Percentiles rank a stretch among this genome's conserved stretches.
Evolutionary conservation across 1,140 invertebrate species (phyloP).

Genomic region (Thereuonema tuberculata): DNA sequence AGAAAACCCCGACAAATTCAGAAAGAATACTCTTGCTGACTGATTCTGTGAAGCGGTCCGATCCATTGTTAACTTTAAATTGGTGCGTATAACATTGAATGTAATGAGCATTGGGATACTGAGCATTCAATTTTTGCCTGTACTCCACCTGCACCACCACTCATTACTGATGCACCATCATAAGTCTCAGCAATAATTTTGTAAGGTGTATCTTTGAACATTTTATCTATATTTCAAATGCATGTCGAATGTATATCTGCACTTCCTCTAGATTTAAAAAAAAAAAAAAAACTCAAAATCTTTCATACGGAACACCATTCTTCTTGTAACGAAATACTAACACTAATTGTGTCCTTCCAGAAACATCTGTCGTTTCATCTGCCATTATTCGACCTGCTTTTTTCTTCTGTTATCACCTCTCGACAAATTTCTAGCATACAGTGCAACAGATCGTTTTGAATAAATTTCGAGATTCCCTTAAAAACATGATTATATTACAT

Average conservation of each 20-base stretch:
- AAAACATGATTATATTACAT: background rate
- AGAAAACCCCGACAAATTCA: conserved; percentile 6
- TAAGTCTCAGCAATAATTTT: background rate
- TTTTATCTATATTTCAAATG: background rate
- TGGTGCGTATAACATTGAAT: background rate
- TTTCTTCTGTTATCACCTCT: background rate
- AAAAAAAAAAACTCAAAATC: background rate
- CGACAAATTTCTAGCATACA: background rate
- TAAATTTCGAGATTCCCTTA: background rate
- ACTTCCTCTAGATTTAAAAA: background rate
- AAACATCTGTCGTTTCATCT: background rate
- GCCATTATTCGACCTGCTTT: background rate
- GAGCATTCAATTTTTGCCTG: background rate
- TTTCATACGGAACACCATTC: background rate
- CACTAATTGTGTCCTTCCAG: background rate
- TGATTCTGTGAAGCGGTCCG: conserved; percentile 1
- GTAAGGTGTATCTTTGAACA: background rate
- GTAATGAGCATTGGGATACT: background rate
- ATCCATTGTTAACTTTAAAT: background rate
- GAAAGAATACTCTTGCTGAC: too few species aligned
- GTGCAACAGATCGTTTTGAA: background rate
- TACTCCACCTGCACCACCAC: background rate
- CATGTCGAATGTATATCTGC: background rate
- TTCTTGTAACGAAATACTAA: background rate
- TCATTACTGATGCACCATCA: background rate